phyloP scores from a whole-genome alignment of 2,888 invertebrate species.

The Cheilosia grossa region DNA sequence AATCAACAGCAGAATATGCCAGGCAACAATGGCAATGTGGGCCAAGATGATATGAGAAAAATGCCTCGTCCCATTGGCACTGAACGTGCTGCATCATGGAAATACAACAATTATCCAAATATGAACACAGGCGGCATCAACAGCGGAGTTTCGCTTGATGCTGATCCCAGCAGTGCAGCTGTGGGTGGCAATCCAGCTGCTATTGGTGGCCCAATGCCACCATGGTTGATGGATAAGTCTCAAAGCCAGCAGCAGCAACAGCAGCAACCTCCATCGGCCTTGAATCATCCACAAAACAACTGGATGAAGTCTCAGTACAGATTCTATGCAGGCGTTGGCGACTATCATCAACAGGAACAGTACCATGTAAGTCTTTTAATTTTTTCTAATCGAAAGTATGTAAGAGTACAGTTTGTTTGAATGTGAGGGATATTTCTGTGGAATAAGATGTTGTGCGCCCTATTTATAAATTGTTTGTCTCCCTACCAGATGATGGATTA shows the following conservation, averaged over 20 bases:
- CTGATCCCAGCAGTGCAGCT: slow-evolving; percentile 59
- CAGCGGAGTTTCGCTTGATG: slow-evolving; percentile 75
- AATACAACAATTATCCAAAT: slow-evolving; percentile 81
- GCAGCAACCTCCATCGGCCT: slow-evolving; percentile 76
- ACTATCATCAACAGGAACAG: slow-evolving; percentile 81
- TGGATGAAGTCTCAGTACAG: slow-evolving; percentile 81
- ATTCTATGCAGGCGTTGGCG: slow-evolving; percentile 79
- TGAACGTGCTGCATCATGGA: slow-evolving; percentile 86
- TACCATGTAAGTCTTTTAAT: slow-evolving; percentile 78
- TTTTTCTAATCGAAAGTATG: neutral
- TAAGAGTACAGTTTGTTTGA: too few relatives aligned
- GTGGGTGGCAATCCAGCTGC: slow-evolving; percentile 72
- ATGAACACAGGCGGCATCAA: slow-evolving; percentile 76
- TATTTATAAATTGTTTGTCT: slow-evolving; percentile 68
- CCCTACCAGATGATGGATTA: slow-evolving; percentile 81
- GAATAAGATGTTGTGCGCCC: too few relatives aligned
- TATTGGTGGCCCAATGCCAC: slow-evolving; percentile 76
- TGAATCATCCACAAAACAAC: slow-evolving; percentile 77
- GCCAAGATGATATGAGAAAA: slow-evolving; percentile 82
- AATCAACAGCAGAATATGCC: slow-evolving; percentile 70
- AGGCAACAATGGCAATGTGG: slow-evolving; percentile 63
- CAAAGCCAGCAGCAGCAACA: slow-evolving; percentile 71
- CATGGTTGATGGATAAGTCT: slow-evolving; percentile 79
- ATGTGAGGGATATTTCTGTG: too few relatives aligned
- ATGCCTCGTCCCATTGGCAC: slow-evolving; percentile 91